Evolutionary conservation across 1,140 invertebrate species (phyloP), one percentile per base, ranked within the genome.

Genomic region (Conus betulinus): DNA sequence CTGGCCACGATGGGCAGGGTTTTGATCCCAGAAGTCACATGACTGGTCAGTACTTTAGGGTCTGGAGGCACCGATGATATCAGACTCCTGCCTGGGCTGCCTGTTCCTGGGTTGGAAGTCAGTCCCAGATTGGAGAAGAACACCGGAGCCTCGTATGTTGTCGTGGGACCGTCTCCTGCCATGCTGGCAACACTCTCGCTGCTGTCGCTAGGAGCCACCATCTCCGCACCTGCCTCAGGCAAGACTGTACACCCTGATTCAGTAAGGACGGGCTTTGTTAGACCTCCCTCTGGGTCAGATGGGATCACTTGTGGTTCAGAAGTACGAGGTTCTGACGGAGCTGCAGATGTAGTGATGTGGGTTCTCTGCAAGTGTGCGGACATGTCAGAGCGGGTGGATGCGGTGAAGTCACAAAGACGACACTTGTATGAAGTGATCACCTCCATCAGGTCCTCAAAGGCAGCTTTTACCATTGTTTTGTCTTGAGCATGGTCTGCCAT

Each of bases 371-470:
- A 81, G 85, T 95, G 95, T 55, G 87, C 74, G 10, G 88, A 84
- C 39, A 95, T 92, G 3, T 85, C 89, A 74, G 92, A 88, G 60
- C 92, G 90, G 1, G 90, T 71, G 1, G 92, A 74, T 83, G 91
- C 90, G 5, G 93, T 91, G 85, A 94, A 94, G 51, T 78, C 84
- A 89, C 95, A 95, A 57, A 94, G 88, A 52, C 91, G 92, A 86
- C 95, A 95, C 84, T 93, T 94, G 92, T 93, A 95, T 84, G 92
- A 93, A 17, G 91, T 92, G 13, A 95, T 92, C 74, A 94, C 91
- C 63, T 95, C 92, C 92, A 94, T 94, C 71, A 93, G 94, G 53
- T 93, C 92, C 17, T 91, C 92, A n/a, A 94, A 53, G 39, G 90
- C 55, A 6, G 85, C 88, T 10, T 67, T 82, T 10, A 15, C 74